Percentiles rank a stretch among this genome's conserved stretches.
These are phyloP conservation scores for Otolemur crassicaudatus DNA, from an alignment of 2,797 vertebrate species.

Conservation along the genomic window DNA sequence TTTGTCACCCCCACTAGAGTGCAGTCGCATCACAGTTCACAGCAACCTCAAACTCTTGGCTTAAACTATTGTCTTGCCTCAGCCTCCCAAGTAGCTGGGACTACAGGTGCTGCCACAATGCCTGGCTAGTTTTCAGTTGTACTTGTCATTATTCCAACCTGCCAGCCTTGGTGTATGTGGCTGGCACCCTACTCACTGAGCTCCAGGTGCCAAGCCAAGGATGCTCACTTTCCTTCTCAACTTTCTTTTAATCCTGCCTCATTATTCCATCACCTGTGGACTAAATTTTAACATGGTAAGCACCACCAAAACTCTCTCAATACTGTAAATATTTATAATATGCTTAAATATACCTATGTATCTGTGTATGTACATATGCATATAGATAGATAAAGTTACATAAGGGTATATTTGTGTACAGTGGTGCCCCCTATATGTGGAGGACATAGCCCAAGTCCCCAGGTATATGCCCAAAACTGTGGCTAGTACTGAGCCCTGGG, in stretches of 20 bases:
- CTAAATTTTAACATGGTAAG: neutral
- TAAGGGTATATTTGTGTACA: neutral
- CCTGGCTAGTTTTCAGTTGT: too few relatives aligned
- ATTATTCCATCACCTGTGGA: neutral
- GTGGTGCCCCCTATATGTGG: neutral
- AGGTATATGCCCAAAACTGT: neutral
- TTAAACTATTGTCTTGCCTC: too few relatives aligned
- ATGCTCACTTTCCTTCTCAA: accelerated
- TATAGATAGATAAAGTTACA: neutral
- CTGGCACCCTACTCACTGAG: too few relatives aligned
- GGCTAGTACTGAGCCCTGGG: neutral
- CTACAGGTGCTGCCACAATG: too few relatives aligned
- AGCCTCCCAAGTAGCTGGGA: too few relatives aligned
- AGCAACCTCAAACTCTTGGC: too few relatives aligned
- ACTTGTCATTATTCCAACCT: too few relatives aligned
- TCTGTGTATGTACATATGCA: neutral
- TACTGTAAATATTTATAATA: neutral
- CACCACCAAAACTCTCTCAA: neutral
- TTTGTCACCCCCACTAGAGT: too few relatives aligned
- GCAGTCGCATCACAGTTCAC: too few relatives aligned
- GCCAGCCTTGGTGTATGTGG: too few relatives aligned
- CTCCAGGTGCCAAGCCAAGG: too few relatives aligned
- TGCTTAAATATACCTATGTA: too few relatives aligned
- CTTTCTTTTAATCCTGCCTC: neutral
- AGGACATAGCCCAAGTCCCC: neutral